Evolutionary conservation across 1,140 invertebrate genomes (phyloP).

Genomic region (Grapholita molesta): DNA sequence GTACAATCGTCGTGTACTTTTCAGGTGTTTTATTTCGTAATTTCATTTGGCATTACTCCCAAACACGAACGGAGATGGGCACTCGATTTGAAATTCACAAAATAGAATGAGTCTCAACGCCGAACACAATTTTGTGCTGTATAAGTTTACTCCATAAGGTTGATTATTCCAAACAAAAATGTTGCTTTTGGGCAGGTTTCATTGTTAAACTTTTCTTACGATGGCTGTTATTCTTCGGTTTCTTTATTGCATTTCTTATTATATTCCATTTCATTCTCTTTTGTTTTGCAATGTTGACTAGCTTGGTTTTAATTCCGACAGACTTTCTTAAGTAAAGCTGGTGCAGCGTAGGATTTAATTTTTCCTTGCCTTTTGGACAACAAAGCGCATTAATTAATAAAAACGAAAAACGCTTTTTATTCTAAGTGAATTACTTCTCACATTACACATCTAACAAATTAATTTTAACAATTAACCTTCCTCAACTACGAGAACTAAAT

Average conservation of each 20-base stretch:
- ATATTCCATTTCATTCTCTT: not conserved
- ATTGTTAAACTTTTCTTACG: not conserved
- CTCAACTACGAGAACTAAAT: not conserved
- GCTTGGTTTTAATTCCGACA: not conserved
- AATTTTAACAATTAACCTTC: too few species aligned
- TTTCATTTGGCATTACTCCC: not conserved
- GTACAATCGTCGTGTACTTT: not conserved
- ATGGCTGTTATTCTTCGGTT: not conserved
- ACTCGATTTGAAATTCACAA: not conserved
- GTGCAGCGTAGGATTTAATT: not conserved
- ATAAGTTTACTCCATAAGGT: not conserved
- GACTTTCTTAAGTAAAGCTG: not conserved
- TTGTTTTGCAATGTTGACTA: not conserved
- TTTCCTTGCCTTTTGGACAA: not conserved
- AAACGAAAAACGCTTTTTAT: not conserved
- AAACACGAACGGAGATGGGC: not conserved
- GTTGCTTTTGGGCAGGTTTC: not conserved
- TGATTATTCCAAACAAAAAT: not conserved
- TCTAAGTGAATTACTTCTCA: too few species aligned
- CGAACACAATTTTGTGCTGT: not conserved
- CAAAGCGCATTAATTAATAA: too few species aligned
- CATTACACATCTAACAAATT: too few species aligned
- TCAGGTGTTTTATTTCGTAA: not conserved
- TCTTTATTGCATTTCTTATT: not conserved
- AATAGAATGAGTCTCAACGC: not conserved